These are phyloP conservation scores for Polia nebulosa DNA, from an alignment of 2,888 invertebrate species.

Conservation along the genomic window DNA sequence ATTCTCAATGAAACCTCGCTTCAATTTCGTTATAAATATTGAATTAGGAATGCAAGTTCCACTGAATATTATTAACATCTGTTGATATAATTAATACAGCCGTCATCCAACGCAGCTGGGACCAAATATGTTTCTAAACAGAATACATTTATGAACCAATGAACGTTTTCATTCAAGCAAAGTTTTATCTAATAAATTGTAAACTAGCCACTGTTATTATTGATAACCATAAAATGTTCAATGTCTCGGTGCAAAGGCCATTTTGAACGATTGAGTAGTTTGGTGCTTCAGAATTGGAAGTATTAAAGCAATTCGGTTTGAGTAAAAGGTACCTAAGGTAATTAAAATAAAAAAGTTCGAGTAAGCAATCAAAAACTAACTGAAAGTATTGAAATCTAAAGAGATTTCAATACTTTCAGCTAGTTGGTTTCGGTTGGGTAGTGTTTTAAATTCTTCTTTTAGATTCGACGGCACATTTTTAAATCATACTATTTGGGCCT, in stretches of 20 bases:
- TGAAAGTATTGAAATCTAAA: too few species aligned
- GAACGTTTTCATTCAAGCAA: conserved; percentile 5
- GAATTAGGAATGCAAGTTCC: not conserved
- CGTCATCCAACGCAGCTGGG: not conserved
- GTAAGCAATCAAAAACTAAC: too few species aligned
- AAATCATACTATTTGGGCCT: too few species aligned
- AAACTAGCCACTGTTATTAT: conserved; percentile 9
- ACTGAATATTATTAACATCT: conserved; percentile 7
- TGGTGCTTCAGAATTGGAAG: not conserved
- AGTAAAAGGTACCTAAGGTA: too few species aligned
- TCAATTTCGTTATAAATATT: not conserved
- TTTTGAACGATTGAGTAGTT: conserved; percentile 1
- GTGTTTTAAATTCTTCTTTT: too few species aligned
- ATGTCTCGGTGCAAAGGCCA: not conserved
- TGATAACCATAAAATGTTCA: conserved; percentile 21
- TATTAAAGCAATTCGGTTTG: not conserved
- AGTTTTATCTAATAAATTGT: conserved; percentile 14
- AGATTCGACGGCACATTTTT: too few species aligned
- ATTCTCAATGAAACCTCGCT: not conserved
- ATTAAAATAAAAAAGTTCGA: too few species aligned
- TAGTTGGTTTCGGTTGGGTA: too few species aligned
- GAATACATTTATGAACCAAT: conserved; percentile 9
- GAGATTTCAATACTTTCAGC: too few species aligned
- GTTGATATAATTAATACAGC: conserved; percentile 15
- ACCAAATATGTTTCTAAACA: conserved; percentile 28